Evolutionary conservation across 2,113 vertebrate species (phyloP), one percentile per base, ranked within the genome.

Genomic region (Ellobius talpinus): DNA sequence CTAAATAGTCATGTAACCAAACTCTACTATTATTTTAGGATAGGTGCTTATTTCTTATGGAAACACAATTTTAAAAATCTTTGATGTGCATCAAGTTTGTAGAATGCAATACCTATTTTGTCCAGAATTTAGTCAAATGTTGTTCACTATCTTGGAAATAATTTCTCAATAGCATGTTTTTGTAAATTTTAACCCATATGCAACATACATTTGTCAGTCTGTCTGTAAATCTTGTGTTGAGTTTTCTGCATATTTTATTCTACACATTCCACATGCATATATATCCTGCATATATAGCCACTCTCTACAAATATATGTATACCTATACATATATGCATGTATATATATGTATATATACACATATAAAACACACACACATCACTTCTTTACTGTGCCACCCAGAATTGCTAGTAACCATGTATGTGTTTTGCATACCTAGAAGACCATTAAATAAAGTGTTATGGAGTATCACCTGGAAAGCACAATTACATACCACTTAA

Each of bases 341-440:
- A 10, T 9, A 65, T 9, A 65, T 3, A n/a, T 42, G 1, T n/a
- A 21, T 74, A 2, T 39, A 26, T n/a, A 47, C 13, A 29, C 24
- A 76, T 7, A 45, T 16, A 26, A 2, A 24, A 24, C 26, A 31
- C 29, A 31, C 65, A 68, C 65, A 68, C 65, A 70, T 3, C 7
- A 31, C 23, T 63, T 66, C 0, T 91, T 85, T 9, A 90, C 50
- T 79, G 17, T 92, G 7, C 73, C 63, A 94, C 85, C 47, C 76
- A 86, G 24, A 66, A 21, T 42, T 79, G 55, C 39, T 88, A 95
- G 79, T 81, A 81, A 65, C 85, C 68, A 42, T 84, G 70, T 89
- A 42, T 84, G 70, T 89, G 7, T 70, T 96, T 81, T 81, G 88
- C 74, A 39, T 33, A 39, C 73, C 61, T 84, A 36, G 89, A 29